Base-by-base conservation (phyloP, 2,797 vertebrate genomes). In the Pseudotriccus pelzelni region DNA sequence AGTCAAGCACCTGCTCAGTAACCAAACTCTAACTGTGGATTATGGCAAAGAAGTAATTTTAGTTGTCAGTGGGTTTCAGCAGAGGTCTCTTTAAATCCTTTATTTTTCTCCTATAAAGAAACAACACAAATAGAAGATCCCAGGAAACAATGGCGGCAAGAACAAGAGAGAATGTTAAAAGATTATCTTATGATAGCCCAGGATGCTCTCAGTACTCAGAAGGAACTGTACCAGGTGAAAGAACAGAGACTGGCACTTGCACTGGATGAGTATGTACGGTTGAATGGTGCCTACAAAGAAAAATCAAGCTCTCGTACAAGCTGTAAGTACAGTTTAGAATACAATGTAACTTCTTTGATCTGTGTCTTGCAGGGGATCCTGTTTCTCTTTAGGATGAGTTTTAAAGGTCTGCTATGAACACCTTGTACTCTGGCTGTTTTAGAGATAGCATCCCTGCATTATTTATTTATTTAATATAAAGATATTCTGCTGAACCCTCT, bases 111-210 rank as follows among this genome's bases (percentile, higher is more conserved):
- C 28, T 58, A 2, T 75, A 78, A 95, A 98, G 98, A 98, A 98
- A 98, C 98, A 74, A 98, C 98, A 18, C 98, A 98, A 94, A 98
- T 98, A 94, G 98, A 98, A 97, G 98, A 98, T 93, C 98, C 98
- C 30, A 97, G 98, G 47, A 98, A 98, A 43, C 98, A 98, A 91
- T 98, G 98, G 98, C 93, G 98, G 25, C 98, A 97, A 64, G 98
- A 98, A 44, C 98, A 98, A 97, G 98, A 98, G 96, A 97, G 98
- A 67, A 98, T 98, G 98, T 97, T 98, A 66, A 98, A 98, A 93
- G 98, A 98, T 94, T 98, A 98, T 72, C 98, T 98, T 58, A 98
- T 92, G 4, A 97, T 98, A 97, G 98, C 98, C 9, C 98, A 97
- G 94, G 98, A 98, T 59, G 98, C 98, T 18, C 98, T 98, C 81